A percentile compares a stretch with the other conserved stretches of the same genome.
These are phyloP conservation scores for Osmerus eperlanus DNA, from an alignment of 2,113 vertebrate genomes.

Conservation along the genomic window DNA sequence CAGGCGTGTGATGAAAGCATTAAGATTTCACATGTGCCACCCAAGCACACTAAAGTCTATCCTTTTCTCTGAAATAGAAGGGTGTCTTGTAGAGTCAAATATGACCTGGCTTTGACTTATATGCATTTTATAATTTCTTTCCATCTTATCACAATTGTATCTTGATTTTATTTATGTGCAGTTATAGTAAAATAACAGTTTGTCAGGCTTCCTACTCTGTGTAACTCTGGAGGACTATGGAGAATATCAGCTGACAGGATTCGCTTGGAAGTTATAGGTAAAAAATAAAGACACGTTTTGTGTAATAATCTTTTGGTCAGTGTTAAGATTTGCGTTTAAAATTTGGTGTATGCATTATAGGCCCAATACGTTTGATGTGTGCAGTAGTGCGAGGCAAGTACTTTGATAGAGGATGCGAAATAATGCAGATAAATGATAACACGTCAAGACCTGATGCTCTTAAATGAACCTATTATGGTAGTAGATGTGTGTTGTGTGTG, in stretches of 20 bases:
- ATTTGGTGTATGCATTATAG: too few species aligned
- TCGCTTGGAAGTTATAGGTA: too few species aligned
- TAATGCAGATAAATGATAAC: constrained; percentile 92
- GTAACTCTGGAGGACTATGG: too few species aligned
- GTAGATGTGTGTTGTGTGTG: constrained; percentile 14
- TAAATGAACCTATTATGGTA: constrained; percentile 85
- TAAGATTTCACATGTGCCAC: constrained; percentile 75
- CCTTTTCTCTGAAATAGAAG: constrained; percentile 66
- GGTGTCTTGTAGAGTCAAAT: constrained; percentile 24
- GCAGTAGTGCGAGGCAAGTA: constrained; percentile 84
- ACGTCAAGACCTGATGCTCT: constrained; percentile 87
- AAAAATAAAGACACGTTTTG: too few species aligned
- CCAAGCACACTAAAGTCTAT: constrained; percentile 74
- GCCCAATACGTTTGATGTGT: background rate
- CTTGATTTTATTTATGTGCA: constrained; percentile 16
- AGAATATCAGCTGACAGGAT: too few species aligned
- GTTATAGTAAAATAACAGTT: too few species aligned
- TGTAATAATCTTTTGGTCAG: too few species aligned
- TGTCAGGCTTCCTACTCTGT: too few species aligned
- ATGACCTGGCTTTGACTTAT: constrained; percentile 46
- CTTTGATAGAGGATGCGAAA: constrained; percentile 84
- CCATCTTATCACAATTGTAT: constrained; percentile 31
- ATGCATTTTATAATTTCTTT: constrained; percentile 54
- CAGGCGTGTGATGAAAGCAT: constrained; percentile 78
- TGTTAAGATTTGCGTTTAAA: too few species aligned